Evolutionary conservation across 35 echinoderm and acorn worm genomes (phyloP), one percentile per base, ranked within the genome.

Genomic region (Heliocidaris tuberculata): DNA sequence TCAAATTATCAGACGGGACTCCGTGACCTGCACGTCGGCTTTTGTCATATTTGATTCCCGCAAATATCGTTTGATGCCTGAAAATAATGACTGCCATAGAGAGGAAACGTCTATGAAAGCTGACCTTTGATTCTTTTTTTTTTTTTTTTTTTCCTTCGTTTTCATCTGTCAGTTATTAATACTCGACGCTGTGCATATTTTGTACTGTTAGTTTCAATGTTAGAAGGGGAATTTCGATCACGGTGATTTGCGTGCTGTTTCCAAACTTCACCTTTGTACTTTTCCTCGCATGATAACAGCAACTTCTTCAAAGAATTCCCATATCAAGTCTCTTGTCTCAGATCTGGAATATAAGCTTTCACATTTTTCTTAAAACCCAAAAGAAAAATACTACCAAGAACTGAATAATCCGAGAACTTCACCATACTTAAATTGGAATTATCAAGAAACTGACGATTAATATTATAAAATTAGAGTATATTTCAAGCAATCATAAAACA

Each of bases 21-120:
- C 27, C 17, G 65, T 78, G 65, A 78, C 65, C 65, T 78, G 65
- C 65, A 78, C 65, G 65, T 27, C 15, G 65, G 21, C 21, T 78
- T 78, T 78, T 78, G 65, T 78, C 65, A 78, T 78, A 27, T 78
- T 78, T 78, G 65, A 78, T 78, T 78, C 65, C 65, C 65, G 27
- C 65, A 78, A n/a, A 78, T 21, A 78, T 78, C 21, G n/a, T 10
- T n/a, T 78, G 65, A 78, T 78, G 27, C 27, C 65, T 78, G 65
- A 7, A 2, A 78, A 78, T 78, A n/a, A 78, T 27, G 7, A 7
- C 65, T 60, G 19, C 19, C 19, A 60, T 60, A 15, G 19, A 15
- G 10, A 12, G 59, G 59, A 19, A 60, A 60, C 19, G 59, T 60
- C 35, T 42, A 42, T 60, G 1, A 78, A 7, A 78, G 19, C 27